Evolutionary conservation across 2,113 vertebrate genomes (phyloP).

Genomic region (Elachura formosa): DNA sequence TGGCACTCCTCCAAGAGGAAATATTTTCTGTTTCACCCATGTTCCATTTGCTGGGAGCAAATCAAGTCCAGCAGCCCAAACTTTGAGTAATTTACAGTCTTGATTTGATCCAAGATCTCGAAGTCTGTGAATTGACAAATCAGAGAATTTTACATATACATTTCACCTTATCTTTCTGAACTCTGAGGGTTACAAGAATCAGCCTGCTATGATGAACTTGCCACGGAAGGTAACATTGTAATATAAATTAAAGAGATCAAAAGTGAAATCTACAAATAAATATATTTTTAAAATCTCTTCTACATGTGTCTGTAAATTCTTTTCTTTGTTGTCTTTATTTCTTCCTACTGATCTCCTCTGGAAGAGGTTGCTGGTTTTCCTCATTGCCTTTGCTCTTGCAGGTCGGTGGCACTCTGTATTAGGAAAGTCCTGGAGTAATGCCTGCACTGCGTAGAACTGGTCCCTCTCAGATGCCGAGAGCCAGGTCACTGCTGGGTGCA

Average conservation of each 20-base stretch:
- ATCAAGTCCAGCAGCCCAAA: neutral
- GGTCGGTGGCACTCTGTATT: neutral
- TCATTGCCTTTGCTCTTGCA: neutral
- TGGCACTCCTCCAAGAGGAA: slow-evolving; percentile 23
- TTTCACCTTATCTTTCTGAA: neutral
- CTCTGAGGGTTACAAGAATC: neutral
- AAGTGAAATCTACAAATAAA: neutral
- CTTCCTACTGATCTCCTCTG: neutral
- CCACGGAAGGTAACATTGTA: neutral
- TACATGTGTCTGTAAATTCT: neutral
- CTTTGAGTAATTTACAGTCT: neutral
- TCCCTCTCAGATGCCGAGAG: neutral
- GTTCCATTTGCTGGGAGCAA: neutral
- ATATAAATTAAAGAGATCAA: neutral
- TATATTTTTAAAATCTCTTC: neutral
- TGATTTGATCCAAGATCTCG: neutral
- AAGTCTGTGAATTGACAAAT: neutral
- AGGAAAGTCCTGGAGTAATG: neutral
- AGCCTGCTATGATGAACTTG: neutral
- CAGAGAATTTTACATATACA: neutral
- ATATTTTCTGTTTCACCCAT: slow-evolving; percentile 22
- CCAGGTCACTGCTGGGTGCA: neutral
- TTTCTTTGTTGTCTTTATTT: neutral
- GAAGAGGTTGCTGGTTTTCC: neutral
- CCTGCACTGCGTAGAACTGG: rapidly evolving